Base-by-base conservation (phyloP, 2,888 invertebrate species). In the Boloria selene region DNA sequence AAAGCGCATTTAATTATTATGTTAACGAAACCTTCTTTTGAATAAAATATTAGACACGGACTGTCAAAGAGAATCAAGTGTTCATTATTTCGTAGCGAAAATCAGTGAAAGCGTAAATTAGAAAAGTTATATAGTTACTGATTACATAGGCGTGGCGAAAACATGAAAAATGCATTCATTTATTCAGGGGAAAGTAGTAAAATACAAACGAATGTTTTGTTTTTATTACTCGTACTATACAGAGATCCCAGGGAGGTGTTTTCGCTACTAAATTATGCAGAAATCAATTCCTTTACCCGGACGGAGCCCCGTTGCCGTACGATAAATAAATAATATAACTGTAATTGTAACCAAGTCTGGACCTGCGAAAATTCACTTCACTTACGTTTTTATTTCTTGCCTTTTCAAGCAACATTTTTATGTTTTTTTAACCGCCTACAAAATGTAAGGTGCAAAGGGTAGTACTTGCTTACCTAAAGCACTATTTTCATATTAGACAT, bases 1-100 rank as follows among this genome's bases (percentile, higher is more conserved):
- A 88, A 90, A 87, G 85, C 84, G 87, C 84, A 82, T 91, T 90
- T 91, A 90, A 91, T 91, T 91, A 91, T 87, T 88, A 91, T 91
- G 90, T 87, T 87, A 92, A 92, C 88, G 89, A 89, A 87, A 85
- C 84, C 86, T 84, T 82, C 87, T 85, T 87, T 85, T 91, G 91
- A 90, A 92, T 92, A 90, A 90, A 88, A 90, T 90, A 89, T 89
- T 79, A 88, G 86, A 82, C 74, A 76, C 77, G 79, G 79, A 77
- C 81, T 86, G 88, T 90, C 91, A 90, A 90, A 90, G 85, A 71
- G 81, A 87, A 87, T 88, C 84, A 84, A 80, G 74, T 78, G 80
- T 82, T 85, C 79, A 84, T 87, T 84, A 85, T 85, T 81, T 78
- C 71, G 71, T 64, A 70, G 71, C 64, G 67, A 72, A 75, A 74